Base-by-base conservation (phyloP, 2,888 invertebrate species). In the Brenthis daphne region DNA sequence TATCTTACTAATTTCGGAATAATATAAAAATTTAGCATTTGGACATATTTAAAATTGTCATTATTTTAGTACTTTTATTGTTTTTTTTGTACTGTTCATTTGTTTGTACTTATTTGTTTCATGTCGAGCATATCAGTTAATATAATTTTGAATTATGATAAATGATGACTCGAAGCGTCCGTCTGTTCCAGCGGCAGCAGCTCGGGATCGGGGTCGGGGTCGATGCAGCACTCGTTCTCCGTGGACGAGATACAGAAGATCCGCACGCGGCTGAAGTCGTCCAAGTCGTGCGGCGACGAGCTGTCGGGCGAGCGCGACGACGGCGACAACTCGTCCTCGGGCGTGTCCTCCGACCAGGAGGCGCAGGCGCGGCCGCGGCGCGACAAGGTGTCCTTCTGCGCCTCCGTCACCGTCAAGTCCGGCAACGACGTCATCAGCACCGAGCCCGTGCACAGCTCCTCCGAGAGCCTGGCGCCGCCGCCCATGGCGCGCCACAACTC, bases 221-320 rank as follows among this genome's bases (percentile, higher is more conserved):
- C 96, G 14, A 94, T 97, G 86, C 96, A 97, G 70, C 97, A 97
- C 83, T 97, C 97, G 73, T 96, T 97, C 88, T 97, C 96, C 65
- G 97, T 97, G 69, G 97, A 97, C 85, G 97, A 97, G 88, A 97
- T 97, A 67, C 97, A 97, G 84, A 97, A 97, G 86, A 96, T 97
- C 74, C 94, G 97, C 75, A 96, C 96, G 43, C 95, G 96, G 79
- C 93, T 98, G 70, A 97, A 97, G 85, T 96, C 96, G 68, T 97
- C 97, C 8, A 96, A 96, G 84, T 97, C 97, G 13, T 97, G 96
- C 86, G 97, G 97, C 51, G 97, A 97, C 88, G 96, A 97, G 82
- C 95, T 97, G 77, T 90, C 75, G n/a, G 85, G 76, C 58, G 92
- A 90, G 71, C 87, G 93, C 8, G 97, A 96, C 89, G 97, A 97